Evolutionary conservation across 2,888 invertebrate genomes (phyloP).

Genomic region (Dicycla oo): DNA sequence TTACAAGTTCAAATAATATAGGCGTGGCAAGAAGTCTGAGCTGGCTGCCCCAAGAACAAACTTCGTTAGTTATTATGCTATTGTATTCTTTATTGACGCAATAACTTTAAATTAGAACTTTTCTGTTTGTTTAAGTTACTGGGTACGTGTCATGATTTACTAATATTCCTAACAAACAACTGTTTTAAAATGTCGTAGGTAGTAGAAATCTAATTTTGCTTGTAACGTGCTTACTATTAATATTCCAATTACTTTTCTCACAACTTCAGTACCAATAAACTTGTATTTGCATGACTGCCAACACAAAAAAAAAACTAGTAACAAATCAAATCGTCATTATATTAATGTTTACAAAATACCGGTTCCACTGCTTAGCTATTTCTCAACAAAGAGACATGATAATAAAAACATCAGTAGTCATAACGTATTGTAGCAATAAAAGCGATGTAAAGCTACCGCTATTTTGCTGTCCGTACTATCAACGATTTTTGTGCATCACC

Average conservation of each 20-base stretch:
- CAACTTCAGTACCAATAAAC: not conserved
- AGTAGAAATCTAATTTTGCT: not conserved
- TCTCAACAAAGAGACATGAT: conserved; percentile 31
- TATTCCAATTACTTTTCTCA: not conserved
- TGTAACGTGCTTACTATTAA: not conserved
- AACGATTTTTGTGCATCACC: too few species aligned
- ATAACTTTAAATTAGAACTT: conserved; percentile 49
- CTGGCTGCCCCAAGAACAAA: conserved; percentile 34
- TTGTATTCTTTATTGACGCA: conserved; percentile 44
- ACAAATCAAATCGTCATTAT: conserved; percentile 10
- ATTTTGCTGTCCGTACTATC: conserved; percentile 70
- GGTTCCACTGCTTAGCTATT: conserved; percentile 14
- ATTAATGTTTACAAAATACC: conserved; percentile 40
- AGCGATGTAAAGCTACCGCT: conserved; percentile 56
- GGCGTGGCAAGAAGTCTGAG: conserved; percentile 53
- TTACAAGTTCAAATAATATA: conserved; percentile 59
- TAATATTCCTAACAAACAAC: not conserved
- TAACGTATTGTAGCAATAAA: conserved; percentile 52
- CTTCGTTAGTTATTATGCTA: conserved; percentile 47
- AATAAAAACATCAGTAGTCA: conserved; percentile 58
- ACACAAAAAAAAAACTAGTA: not conserved
- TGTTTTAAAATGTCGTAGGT: not conserved
- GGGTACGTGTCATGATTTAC: not conserved
- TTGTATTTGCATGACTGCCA: conserved; percentile 16
- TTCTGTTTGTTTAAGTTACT: conserved; percentile 23